phyloP scores from a whole-genome alignment of 2,113 vertebrate genomes.

The Cettia cetti region DNA sequence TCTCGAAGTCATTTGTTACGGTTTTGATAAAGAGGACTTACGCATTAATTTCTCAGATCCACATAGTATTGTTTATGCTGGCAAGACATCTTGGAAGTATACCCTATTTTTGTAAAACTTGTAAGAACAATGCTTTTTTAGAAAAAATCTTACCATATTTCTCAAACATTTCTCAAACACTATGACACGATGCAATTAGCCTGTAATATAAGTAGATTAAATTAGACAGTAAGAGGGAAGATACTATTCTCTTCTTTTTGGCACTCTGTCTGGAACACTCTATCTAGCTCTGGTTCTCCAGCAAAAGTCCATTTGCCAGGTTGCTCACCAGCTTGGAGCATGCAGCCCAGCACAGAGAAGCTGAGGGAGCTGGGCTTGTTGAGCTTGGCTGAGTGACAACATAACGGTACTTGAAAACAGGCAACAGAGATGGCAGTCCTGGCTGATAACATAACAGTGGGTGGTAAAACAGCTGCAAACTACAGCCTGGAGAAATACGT shows the following conservation, averaged over 20 bases:
- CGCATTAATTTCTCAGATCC: background rate
- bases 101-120: background rate
- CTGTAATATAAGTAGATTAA: background rate
- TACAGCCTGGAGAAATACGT: background rate
- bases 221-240: background rate
- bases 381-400: background rate
- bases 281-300: background rate
- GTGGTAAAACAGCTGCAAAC: background rate
- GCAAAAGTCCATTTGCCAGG: background rate
- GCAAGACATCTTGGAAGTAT: background rate
- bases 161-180: background rate
- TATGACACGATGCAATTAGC: background rate
- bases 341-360: background rate
- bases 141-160: background rate
- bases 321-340: background rate
- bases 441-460: background rate
- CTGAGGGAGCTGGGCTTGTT: background rate
- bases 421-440: background rate
- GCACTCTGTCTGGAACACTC: background rate
- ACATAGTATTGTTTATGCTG: background rate
- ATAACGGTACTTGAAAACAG: background rate
- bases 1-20: background rate
- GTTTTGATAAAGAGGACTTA: background rate
- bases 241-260: background rate
- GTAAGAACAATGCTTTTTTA: background rate